Percentiles rank a stretch among this genome's conserved stretches.
Conservation (phyloP, 2,113 vertebrate genomes). For the Hassar affinis region DNA sequence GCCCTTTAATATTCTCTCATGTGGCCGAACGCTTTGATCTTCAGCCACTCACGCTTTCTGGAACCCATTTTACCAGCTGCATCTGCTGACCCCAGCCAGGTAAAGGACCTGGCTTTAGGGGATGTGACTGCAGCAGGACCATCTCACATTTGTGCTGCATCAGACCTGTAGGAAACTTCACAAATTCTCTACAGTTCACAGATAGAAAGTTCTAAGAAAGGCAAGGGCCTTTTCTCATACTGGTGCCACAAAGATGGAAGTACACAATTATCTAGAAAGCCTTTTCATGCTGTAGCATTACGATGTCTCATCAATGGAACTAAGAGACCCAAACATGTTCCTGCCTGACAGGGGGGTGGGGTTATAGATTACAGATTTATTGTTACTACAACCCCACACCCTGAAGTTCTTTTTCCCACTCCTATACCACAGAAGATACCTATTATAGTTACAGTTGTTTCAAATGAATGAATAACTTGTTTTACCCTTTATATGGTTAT, state of each 20-base stretch:
- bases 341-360: background rate
- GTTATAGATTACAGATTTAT: background rate
- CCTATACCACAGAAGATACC: background rate
- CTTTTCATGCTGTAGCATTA: background rate
- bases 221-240: background rate
- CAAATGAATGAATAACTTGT: background rate
- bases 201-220: background rate
- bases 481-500: background rate
- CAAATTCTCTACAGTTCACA: background rate
- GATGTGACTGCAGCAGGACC: constrained; percentile 13
- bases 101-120: constrained; percentile 57
- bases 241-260: background rate
- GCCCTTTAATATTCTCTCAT: constrained; percentile 55
- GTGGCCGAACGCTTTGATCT: constrained; percentile 52
- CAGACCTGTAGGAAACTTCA: background rate
- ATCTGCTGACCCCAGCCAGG: constrained; percentile 53
- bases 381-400: background rate
- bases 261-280: background rate
- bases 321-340: background rate
- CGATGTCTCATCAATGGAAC: background rate
- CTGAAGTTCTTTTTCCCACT: background rate
- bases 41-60: constrained; percentile 49
- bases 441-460: background rate
- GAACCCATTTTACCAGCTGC: constrained; percentile 50
- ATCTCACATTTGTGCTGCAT: constrained; percentile 12